Conservation (phyloP, 1,140 invertebrate species). For the Neodiprion pinetum region DNA sequence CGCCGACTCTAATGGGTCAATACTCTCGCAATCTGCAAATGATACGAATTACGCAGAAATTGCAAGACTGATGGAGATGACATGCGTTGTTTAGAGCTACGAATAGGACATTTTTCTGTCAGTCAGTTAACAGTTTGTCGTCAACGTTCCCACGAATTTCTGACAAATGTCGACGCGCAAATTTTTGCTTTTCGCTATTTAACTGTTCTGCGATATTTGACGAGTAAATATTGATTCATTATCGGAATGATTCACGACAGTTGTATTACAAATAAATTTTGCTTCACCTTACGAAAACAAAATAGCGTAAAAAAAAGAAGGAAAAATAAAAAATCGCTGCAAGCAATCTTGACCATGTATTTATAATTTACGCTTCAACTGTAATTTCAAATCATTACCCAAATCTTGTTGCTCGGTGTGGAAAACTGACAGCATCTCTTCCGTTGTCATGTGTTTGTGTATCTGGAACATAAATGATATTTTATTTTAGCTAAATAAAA, state of each 20-base stretch:
- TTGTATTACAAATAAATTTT: no score
- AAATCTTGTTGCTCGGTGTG: slow-evolving; percentile 78
- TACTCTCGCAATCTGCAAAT: slow-evolving; percentile 4
- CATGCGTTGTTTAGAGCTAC: slow-evolving; percentile 15
- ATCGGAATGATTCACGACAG: no score
- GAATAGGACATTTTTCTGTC: slow-evolving; percentile 64
- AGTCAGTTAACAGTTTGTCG: no score
- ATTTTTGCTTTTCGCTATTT: no score
- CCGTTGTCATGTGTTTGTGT: slow-evolving; percentile 83
- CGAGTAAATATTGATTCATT: no score
- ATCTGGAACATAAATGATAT: slow-evolving; percentile 68
- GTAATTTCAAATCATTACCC: slow-evolving; percentile 59
- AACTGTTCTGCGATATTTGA: no score
- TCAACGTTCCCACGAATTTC: no score
- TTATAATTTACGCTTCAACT: background rate
- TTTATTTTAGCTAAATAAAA: background rate
- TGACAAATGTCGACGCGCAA: no score
- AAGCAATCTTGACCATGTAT: slow-evolving; percentile 58
- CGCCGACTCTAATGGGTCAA: background rate
- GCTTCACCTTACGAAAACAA: no score
- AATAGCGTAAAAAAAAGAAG: no score
- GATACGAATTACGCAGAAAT: background rate
- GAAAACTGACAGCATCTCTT: slow-evolving; percentile 81
- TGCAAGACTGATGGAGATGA: background rate
- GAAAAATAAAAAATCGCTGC: background rate